These are phyloP conservation scores for Lacerta bilineata DNA, from an alignment of 2,797 vertebrate species.

Conservation along the genomic window DNA sequence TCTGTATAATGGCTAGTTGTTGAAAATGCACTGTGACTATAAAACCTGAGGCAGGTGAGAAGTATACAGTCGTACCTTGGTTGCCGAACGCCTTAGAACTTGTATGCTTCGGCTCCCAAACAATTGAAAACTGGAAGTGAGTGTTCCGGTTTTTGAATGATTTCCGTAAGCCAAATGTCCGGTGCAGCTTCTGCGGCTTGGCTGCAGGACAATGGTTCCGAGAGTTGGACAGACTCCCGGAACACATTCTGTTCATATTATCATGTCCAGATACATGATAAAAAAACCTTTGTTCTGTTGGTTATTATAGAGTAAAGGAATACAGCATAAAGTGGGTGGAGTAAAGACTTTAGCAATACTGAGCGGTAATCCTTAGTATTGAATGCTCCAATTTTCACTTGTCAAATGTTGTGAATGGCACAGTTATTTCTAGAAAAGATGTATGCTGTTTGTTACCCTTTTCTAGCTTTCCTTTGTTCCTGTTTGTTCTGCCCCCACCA, in stretches of 20 bases:
- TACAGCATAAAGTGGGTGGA: background rate
- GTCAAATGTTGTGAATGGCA: background rate
- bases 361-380: background rate
- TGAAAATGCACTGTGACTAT: background rate
- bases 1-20: background rate
- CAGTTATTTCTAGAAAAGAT: background rate
- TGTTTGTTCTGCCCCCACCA: background rate
- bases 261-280: background rate
- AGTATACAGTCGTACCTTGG: no score
- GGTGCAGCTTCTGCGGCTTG: no score
- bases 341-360: background rate
- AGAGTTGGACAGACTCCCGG: no score
- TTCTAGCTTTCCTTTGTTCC: background rate
- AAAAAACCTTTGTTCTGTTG: background rate
- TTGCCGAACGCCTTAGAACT: no score
- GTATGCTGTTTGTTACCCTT: background rate
- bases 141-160: no score
- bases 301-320: background rate
- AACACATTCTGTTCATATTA: no score
- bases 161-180: no score
- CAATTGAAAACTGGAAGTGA: no score
- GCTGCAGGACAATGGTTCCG: no score
- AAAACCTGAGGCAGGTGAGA: background rate
- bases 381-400: background rate
- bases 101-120: no score